Conservation (phyloP, 2,113 vertebrate species). For the rabbit (Oryctolagus cuniculus) region mOryCun1.1 NC_091438.1:27731501-27732000, state of each 20-base stretch:
- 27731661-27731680: neutral
- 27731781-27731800: neutral
- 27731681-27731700: neutral
- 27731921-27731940: neutral
- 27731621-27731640: fast-evolving
- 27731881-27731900: neutral
- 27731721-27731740: neutral
- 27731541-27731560: neutral
- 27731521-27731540: neutral
- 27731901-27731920: neutral
- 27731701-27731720: fast-evolving
- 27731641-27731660: neutral
- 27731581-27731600: neutral
- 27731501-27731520: neutral
- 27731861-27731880: neutral
- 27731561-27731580: neutral
- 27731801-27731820: neutral
- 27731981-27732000: no score
- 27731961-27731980: no score
- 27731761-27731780: fast-evolving
- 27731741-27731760: neutral
- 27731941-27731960: neutral
- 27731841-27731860: neutral
- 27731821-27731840: neutral
- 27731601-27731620: neutral